Evolutionary conservation across 2,797 vertebrate species (phyloP), one percentile per base, ranked within the genome.

Genomic region (Xenentodon cancila): DNA sequence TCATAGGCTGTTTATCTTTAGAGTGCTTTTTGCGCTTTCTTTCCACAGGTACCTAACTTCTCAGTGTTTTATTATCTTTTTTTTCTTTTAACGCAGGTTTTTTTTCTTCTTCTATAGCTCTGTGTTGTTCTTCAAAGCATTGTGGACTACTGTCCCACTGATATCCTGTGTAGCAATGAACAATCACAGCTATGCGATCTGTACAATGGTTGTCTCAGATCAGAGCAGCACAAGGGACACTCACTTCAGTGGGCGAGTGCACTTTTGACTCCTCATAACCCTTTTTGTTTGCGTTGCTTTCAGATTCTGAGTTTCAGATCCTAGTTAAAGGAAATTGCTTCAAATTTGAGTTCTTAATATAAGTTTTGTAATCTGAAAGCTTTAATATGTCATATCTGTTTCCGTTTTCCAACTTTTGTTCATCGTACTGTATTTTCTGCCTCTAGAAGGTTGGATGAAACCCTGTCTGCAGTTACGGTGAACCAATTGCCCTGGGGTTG

Each of bases 111-210:
- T 59, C 51, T 74, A 73, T 68, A 85, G 72, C 83, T 74, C 54
- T 56, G 59, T 63, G 75, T n/a, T 80, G 76, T 63, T 57, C 55
- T 80, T 84, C 71, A 87, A 59, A 84, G 81, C 74, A 37, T 77
- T 75, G 65, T 53, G 68, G 50, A 50, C 66, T 53, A 68, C 64
- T 46, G 74, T 81, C 61, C 46, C 73, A 64, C 63, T 48, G 64
- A 79, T 84, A 59, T 60, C 13, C 3, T 40, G 69, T 84, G 75
- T 57, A 76, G 68, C 79, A 75, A 59, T 42, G 80, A 83, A 84
- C 86, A 82, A 63, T 73, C 77, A 53, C 79, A 84, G 81, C 77
- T 83, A 84, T 85, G 86, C 13, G 1, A 63, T 57, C 62, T 61
- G 34, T 64, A 69, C 84, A 77, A 74, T 73, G 76, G 67, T 25